Conservation (phyloP, 2,113 vertebrate genomes). For the Pelobates fuscus region DNA sequence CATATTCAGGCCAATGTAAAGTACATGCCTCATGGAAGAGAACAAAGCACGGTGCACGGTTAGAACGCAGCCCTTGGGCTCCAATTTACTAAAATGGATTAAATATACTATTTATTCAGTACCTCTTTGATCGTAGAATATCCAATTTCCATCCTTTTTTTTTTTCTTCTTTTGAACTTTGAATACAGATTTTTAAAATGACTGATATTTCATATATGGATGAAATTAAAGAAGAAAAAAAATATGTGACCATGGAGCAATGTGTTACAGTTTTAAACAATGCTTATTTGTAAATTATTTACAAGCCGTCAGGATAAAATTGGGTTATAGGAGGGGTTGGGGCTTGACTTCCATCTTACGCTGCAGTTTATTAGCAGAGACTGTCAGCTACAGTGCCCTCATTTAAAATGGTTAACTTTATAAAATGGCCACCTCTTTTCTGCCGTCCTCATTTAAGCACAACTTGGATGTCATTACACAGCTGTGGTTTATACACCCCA, state of each 20-base stretch:
- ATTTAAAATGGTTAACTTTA: no score
- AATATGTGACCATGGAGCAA: background rate
- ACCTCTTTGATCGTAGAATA: constrained; percentile 45
- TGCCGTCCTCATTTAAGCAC: no score
- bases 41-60: constrained; percentile 37
- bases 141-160: constrained; percentile 40
- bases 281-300: no score
- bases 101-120: constrained; percentile 51
- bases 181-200: constrained; percentile 26
- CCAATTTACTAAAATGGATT: constrained; percentile 51
- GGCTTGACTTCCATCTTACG: no score
- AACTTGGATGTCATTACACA: no score
- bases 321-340: no score
- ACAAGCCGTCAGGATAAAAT: no score
- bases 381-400: no score
- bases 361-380: no score
- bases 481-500: no score
- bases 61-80: constrained; percentile 43
- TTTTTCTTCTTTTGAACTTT: constrained; percentile 39
- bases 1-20: constrained; percentile 29
- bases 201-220: constrained; percentile 23
- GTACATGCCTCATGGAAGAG: constrained; percentile 39
- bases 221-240: constrained; percentile 3
- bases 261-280: no score
- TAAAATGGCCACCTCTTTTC: no score